phyloP scores from a whole-genome alignment of 2,113 vertebrate species.

The Aspiorhynchus laticeps region DNA sequence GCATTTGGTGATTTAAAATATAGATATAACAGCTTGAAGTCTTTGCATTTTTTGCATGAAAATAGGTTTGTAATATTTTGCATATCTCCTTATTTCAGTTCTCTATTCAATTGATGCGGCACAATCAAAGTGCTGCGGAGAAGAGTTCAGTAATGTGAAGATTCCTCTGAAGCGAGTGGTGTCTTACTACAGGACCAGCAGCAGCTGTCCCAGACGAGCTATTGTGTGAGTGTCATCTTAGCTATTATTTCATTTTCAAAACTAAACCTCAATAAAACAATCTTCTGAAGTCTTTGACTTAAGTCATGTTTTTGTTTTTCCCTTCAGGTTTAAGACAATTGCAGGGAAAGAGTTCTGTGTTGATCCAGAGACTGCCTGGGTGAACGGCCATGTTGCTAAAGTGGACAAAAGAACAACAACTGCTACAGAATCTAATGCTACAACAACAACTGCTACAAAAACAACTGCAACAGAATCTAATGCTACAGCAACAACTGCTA shows the following conservation, averaged over 20 bases:
- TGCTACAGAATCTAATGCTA: background rate
- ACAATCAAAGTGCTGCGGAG: background rate
- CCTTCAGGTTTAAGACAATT: background rate
- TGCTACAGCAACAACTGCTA: background rate
- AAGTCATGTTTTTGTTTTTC: background rate
- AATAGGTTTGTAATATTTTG: background rate
- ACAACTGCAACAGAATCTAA: background rate
- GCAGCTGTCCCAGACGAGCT: background rate
- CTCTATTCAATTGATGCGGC: fast-evolving
- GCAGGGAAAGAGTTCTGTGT: background rate
- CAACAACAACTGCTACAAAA: background rate
- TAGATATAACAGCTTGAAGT: no score
- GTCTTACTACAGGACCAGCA: slow-evolving; percentile 29
- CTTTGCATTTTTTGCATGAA: background rate
- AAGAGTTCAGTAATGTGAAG: background rate
- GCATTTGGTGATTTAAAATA: background rate
- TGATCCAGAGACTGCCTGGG: background rate
- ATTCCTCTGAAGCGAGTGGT: slow-evolving; percentile 13
- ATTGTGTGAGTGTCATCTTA: slow-evolving; percentile 40
- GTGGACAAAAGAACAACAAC: background rate
- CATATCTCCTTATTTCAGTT: background rate
- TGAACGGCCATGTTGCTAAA: background rate
- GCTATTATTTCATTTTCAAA: no score
- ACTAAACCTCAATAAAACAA: no score
- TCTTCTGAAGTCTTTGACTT: background rate